phyloP scores from a whole-genome alignment of 2,113 vertebrate genomes.

The Oreotrochilus melanogaster region DNA sequence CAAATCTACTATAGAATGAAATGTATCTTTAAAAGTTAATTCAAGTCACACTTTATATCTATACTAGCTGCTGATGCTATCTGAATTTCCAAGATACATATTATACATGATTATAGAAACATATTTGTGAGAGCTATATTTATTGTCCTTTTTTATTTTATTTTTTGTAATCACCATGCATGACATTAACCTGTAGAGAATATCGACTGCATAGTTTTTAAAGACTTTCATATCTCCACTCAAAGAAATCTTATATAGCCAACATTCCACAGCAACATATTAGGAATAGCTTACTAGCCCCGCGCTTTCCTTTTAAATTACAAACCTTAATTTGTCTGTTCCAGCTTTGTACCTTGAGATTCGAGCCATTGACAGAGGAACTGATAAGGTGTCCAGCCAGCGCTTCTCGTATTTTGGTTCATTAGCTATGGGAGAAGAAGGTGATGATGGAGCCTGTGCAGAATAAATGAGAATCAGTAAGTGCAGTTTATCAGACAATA shows the following conservation, averaged over 20 bases:
- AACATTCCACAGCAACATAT: slow-evolving; percentile 18
- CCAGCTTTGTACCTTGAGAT: slow-evolving; percentile 90
- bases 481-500: background rate
- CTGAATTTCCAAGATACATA: background rate
- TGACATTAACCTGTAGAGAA: background rate
- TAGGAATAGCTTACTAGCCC: slow-evolving; percentile 31
- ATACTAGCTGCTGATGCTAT: background rate
- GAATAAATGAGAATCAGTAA: slow-evolving; percentile 78
- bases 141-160: background rate
- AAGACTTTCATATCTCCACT: background rate
- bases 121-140: background rate
- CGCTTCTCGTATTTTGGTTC: slow-evolving; percentile 94
- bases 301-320: slow-evolving; percentile 63
- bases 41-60: background rate
- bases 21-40: background rate
- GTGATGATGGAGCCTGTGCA: slow-evolving; percentile 86
- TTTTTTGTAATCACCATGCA: background rate
- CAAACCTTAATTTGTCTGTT: slow-evolving; percentile 90
- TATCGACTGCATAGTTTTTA: background rate
- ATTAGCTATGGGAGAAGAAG: slow-evolving; percentile 88
- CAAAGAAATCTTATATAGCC: slow-evolving; percentile 12
- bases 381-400: slow-evolving; percentile 88
- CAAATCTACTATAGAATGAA: background rate
- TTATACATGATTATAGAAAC: background rate
- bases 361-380: slow-evolving; percentile 91